Base-by-base conservation (phyloP, 2,113 vertebrate genomes). In the Cephalophus harveyi region DNA sequence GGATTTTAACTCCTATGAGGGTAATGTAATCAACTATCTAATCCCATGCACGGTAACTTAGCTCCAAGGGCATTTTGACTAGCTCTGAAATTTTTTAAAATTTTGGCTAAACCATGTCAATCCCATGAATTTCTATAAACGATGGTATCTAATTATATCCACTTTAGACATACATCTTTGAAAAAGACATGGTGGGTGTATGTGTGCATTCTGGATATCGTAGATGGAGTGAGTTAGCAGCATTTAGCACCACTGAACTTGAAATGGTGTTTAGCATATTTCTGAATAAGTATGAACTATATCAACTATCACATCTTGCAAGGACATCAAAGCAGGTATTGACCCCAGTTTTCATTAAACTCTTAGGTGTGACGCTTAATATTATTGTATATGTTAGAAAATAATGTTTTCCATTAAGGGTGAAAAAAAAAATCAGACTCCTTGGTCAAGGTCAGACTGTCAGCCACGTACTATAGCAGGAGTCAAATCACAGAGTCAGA, bases 231-330 rank as follows among this genome's bases (percentile, higher is more conserved):
- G 97, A 97, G 30, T 96, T 87, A 97, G 97, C 94, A 98, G 96
- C 87, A 92, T 59, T 97, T 91, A 95, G 97, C 92, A 96, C 96
- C 82, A 97, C 67, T 97, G 97, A 98, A 98, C 98, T 98, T 36
- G 97, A 98, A 97, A 96, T 55, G 92, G 27, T 90, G 94, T 98
- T 98, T 97, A 28, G n/a, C 82, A 94, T 87, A 71, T 23, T 96
- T 98, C 83, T 86, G 36, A 97, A 96, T 92, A 92, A 95, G 81
- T 62, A 93, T n/a, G 54, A 91, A 74, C 52, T 52, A 17, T 30
- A 54, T 10, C 46, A 71, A 78, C 19, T 82, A 52, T 84, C 74
- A 64, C 13, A 95, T 78, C 23, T 83, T 93, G 82, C 28, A 93
- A 97, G 79, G 43, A 71, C 16, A 90, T 95, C 19, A 85, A 97